Percentiles rank a stretch among this genome's conserved stretches.
These are phyloP conservation scores for Brachyrhaphis roseni DNA, from an alignment of 2,797 vertebrate species.

Conservation along the genomic window DNA sequence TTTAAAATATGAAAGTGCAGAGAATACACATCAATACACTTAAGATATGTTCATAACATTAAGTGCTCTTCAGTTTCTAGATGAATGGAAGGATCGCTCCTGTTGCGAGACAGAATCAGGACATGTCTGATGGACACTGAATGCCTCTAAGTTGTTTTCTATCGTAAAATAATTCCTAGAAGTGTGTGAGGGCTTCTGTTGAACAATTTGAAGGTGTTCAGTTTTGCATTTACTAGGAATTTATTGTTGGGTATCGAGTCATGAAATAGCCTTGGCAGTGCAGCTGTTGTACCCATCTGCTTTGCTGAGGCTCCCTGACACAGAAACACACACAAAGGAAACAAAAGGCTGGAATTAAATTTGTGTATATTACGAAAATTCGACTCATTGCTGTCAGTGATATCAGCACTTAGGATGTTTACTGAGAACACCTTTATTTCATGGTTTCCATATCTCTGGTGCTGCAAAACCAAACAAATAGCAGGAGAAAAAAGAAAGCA, in stretches of 20 bases:
- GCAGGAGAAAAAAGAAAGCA: neutral
- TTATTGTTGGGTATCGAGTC: conserved; percentile 67
- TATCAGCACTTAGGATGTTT: conserved; percentile 20
- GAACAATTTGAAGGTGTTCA: conserved; percentile 46
- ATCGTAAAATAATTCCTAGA: conserved; percentile 29
- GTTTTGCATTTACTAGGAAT: conserved; percentile 61
- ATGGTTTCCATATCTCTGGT: neutral
- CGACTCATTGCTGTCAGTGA: conserved; percentile 19
- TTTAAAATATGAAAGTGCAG: neutral
- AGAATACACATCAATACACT: neutral
- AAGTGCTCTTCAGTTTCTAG: conserved; percentile 6
- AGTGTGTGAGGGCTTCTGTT: conserved; percentile 27
- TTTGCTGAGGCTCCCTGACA: conserved; percentile 27
- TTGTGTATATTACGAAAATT: conserved; percentile 21
- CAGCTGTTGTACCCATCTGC: conserved; percentile 69
- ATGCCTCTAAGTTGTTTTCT: conserved; percentile 38
- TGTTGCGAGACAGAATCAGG: conserved; percentile 25
- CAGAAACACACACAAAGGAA: neutral
- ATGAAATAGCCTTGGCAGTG: conserved; percentile 64
- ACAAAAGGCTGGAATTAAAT: conserved; percentile 24
- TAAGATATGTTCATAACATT: neutral
- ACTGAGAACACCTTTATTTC: conserved; percentile 15
- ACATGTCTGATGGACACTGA: conserved; percentile 28
- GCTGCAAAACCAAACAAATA: neutral
- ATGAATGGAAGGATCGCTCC: conserved; percentile 19